Base-by-base conservation (phyloP, 1,140 invertebrate species). In the Drosophila triauraria region DNA sequence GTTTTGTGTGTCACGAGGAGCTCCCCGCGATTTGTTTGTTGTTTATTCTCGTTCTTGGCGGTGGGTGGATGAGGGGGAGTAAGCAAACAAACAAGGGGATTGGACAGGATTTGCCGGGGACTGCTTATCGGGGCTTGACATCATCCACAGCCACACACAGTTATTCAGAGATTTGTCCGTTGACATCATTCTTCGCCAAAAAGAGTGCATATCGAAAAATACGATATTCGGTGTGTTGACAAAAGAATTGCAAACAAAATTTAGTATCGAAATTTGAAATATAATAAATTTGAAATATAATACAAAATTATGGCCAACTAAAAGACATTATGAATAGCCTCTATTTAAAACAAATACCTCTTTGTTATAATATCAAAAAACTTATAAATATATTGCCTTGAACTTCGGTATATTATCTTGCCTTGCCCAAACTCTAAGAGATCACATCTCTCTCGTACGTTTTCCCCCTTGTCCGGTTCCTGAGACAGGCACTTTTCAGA, bases 401-500 rank as follows among this genome's bases (percentile, higher is more conserved):
- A 54, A 53, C 13, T 12, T 8, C 6, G 13, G 0, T 23, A 10
- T 23, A 23, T 15, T 54, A 54, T 54, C 32, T 23, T 0, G 4
- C 4, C 20, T 30, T 30, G 5, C 27, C 5, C 27, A 30, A 27
- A 30, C 27, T 30, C 6, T 40, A 35, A 27, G 43, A 57, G 50
- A 68, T 67, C 56, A 58, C 20, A 30, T n/a, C 30, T 47, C 20
- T n/a, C 44, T 48, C 13, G 30, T 42, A 54, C 2, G 46, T 42
- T 38, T 40, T 32, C 23, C 20, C 27, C 38, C 60, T 75, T 58
- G 32, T 61, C 44, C 20, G 20, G 4, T 12, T 12, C 7, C 10
- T 35, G 46, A 10, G 58, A 44, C 62, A 67, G 76, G 59, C 82
- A 78, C 67, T 79, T 79, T 79, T 71, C 46, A 59, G 81, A 84